phyloP scores from a whole-genome alignment of 2,888 invertebrate genomes.

The Cheilosia impressa region DNA sequence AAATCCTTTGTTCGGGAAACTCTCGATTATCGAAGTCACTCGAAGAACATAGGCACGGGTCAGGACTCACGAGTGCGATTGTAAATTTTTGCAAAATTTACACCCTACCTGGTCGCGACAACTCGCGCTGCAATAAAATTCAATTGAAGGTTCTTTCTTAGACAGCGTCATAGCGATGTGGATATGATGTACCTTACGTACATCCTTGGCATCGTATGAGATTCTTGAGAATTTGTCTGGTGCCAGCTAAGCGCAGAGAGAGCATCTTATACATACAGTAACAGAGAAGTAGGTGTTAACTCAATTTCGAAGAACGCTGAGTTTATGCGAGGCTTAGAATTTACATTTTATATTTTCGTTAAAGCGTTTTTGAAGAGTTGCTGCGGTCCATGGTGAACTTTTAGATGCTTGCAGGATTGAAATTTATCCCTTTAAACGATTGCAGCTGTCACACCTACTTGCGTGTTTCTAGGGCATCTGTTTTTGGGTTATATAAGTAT shows the following conservation, averaged over 20 bases:
- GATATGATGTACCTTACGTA: background rate
- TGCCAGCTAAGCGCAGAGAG: background rate
- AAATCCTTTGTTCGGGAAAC: background rate
- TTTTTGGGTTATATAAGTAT: too few relatives aligned
- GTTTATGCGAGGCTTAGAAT: background rate
- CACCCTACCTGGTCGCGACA: background rate
- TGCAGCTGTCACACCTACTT: too few relatives aligned
- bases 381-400: too few relatives aligned
- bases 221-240: background rate
- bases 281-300: background rate
- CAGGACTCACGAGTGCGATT: too few relatives aligned
- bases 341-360: background rate
- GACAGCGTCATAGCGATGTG: background rate
- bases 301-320: background rate
- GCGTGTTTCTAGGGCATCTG: too few relatives aligned
- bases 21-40: conserved; percentile 9
- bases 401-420: too few relatives aligned
- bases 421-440: too few relatives aligned
- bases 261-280: background rate
- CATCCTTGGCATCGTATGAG: background rate
- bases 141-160: background rate
- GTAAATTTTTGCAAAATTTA: background rate
- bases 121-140: background rate
- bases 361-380: too few relatives aligned
- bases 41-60: background rate